Conservation (phyloP, 2,797 vertebrate species). For the Periophthalmus magnuspinnatus region DNA sequence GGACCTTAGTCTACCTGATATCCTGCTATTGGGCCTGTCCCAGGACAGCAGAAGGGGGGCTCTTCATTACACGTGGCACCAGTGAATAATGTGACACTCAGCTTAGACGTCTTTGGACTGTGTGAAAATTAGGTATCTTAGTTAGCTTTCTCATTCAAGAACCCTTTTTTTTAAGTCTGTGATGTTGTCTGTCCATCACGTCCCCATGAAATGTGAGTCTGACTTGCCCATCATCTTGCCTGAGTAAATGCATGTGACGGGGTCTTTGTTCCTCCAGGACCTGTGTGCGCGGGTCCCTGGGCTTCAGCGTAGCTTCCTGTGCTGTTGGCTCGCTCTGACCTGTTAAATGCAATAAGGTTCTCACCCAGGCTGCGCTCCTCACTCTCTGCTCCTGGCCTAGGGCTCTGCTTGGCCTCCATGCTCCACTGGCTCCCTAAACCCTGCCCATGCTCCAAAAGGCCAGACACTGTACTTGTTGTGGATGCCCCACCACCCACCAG, state of each 20-base stretch:
- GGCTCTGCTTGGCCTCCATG: slow-evolving; percentile 72
- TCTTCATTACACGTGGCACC: slow-evolving; percentile 76
- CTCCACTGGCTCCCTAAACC: slow-evolving; percentile 68
- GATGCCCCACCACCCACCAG: slow-evolving; percentile 71
- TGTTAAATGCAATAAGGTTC: slow-evolving; percentile 57
- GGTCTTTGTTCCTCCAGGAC: slow-evolving; percentile 63
- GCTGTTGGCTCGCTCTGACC: slow-evolving; percentile 62
- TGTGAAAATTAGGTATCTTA: slow-evolving; percentile 64
- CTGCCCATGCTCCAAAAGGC: slow-evolving; percentile 66
- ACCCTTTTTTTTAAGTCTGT: slow-evolving; percentile 44
- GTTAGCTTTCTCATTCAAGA: slow-evolving; percentile 58
- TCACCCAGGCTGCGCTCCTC: slow-evolving; percentile 63
- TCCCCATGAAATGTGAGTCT: slow-evolving; percentile 32
- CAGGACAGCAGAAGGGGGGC: slow-evolving; percentile 69
- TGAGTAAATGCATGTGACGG: slow-evolving; percentile 30
- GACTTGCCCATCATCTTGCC: slow-evolving; percentile 34
- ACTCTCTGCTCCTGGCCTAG: slow-evolving; percentile 70
- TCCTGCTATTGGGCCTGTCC: slow-evolving; percentile 77
- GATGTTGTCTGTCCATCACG: slow-evolving; percentile 31
- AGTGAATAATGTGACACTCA: slow-evolving; percentile 72
- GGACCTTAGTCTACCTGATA: slow-evolving; percentile 86
- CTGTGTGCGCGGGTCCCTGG: slow-evolving; percentile 59
- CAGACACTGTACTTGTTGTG: slow-evolving; percentile 72
- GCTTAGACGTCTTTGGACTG: slow-evolving; percentile 40
- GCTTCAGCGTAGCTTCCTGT: slow-evolving; percentile 63